Evolutionary conservation across 2,797 vertebrate species (phyloP).

Genomic region (Leptoclinus maculatus): DNA sequence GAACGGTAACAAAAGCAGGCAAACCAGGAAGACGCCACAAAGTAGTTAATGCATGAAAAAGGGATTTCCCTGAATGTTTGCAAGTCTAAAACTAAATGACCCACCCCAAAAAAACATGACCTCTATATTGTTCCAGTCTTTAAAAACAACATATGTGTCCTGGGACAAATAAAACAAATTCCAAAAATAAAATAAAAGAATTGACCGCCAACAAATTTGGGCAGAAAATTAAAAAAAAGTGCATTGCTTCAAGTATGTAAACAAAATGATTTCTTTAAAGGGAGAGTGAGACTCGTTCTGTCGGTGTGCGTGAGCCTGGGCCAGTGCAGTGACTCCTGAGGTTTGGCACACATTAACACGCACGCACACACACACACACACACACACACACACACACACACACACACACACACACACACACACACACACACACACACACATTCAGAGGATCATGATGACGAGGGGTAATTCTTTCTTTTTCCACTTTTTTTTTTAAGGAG

Average conservation of each 20-base stretch:
- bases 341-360: slow-evolving; percentile 73
- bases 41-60: slow-evolving; percentile 52
- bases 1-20: slow-evolving; percentile 29
- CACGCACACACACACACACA: slow-evolving; percentile 9
- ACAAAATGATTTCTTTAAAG: slow-evolving; percentile 79
- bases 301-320: slow-evolving; percentile 63
- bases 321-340: slow-evolving; percentile 72
- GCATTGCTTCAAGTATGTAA: slow-evolving; percentile 88
- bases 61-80: slow-evolving; percentile 82
- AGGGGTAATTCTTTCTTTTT: slow-evolving; percentile 43
- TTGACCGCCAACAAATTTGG: slow-evolving; percentile 51
- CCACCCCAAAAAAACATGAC: slow-evolving; percentile 37
- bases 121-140: slow-evolving; percentile 61
- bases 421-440: slow-evolving; percentile 24
- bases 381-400: slow-evolving; percentile 14
- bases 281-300: slow-evolving; percentile 54
- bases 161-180: slow-evolving; percentile 32
- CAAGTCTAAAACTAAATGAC: slow-evolving; percentile 61
- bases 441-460: slow-evolving; percentile 45
- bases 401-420: slow-evolving; percentile 25
- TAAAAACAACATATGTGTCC: slow-evolving; percentile 54
- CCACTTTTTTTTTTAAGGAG: slow-evolving; percentile 21
- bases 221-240: slow-evolving; percentile 79
- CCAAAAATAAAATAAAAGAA: slow-evolving; percentile 37
- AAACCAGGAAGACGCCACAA: slow-evolving; percentile 45